Evolutionary conservation across 2,797 vertebrate genomes (phyloP).

Genomic region (Syndactyla subalaris): DNA sequence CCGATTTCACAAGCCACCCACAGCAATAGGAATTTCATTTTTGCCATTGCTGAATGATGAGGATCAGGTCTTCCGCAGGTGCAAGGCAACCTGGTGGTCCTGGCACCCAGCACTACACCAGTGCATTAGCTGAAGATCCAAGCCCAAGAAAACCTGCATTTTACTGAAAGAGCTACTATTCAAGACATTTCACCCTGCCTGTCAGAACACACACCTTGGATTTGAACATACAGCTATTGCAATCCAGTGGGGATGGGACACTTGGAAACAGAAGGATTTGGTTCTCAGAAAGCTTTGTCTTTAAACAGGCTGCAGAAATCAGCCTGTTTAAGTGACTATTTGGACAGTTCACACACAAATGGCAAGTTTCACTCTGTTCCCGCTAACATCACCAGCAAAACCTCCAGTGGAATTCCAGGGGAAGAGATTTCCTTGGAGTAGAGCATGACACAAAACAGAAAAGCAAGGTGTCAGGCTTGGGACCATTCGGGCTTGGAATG

Average conservation of each 20-base stretch:
- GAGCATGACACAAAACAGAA: neutral
- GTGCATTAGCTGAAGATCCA: neutral
- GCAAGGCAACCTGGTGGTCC: neutral
- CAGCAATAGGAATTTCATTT: neutral
- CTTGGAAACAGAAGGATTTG: neutral
- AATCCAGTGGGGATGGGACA: neutral
- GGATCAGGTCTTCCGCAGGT: neutral
- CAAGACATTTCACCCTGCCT: neutral
- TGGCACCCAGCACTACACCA: neutral
- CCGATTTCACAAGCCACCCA: neutral
- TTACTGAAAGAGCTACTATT: neutral
- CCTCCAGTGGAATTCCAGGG: neutral
- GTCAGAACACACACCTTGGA: neutral
- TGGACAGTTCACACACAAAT: neutral
- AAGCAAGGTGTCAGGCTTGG: constrained; percentile 7
- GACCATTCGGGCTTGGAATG: constrained; percentile 50
- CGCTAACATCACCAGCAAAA: neutral
- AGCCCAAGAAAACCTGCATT: neutral
- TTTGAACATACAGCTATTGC: neutral
- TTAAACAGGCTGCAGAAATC: neutral
- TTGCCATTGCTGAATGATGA: accelerated
- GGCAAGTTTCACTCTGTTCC: neutral
- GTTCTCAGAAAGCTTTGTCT: neutral
- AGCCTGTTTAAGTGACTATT: neutral
- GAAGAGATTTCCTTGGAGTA: neutral